Percentiles rank a stretch among this genome's conserved stretches.
Evolutionary conservation across 1,140 invertebrate species (phyloP).

Genomic region (Pentalonia nigronervosa): DNA sequence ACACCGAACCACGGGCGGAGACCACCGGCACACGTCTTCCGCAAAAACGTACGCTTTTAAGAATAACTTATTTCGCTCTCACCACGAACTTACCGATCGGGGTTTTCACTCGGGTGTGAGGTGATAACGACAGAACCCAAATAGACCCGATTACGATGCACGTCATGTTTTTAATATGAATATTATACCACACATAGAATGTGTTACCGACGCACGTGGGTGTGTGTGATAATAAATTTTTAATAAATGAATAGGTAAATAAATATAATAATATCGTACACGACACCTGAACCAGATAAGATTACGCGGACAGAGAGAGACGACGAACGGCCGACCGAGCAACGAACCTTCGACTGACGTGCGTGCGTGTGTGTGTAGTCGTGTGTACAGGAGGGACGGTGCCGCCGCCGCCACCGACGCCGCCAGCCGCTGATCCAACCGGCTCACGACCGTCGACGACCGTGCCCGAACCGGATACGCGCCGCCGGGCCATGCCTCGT

Average conservation of each 20-base stretch:
- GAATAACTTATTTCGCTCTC: background rate
- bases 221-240: conserved; percentile 12
- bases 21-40: background rate
- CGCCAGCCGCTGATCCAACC: conserved; percentile 18
- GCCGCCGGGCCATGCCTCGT: conserved; percentile 14
- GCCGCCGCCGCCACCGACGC: background rate
- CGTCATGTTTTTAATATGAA: background rate
- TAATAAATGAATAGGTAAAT: background rate
- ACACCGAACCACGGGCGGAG: background rate
- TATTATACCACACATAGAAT: conserved; percentile 7
- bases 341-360: conserved; percentile 55
- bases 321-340: conserved; percentile 31
- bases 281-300: conserved; percentile 46
- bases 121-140: conserved; percentile 17
- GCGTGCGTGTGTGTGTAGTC: conserved; percentile 44
- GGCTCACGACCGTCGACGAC: conserved; percentile 49
- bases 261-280: conserved; percentile 13
- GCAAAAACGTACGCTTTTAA: conserved; percentile 19
- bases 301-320: conserved; percentile 5
- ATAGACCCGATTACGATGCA: background rate
- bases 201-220: conserved; percentile 26
- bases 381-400: conserved; percentile 14
- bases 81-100: background rate
- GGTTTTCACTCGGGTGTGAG: background rate
- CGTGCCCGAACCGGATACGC: conserved; percentile 50